Evolutionary conservation across 2,888 invertebrate genomes (phyloP).

Genomic region (Boloria selene): DNA sequence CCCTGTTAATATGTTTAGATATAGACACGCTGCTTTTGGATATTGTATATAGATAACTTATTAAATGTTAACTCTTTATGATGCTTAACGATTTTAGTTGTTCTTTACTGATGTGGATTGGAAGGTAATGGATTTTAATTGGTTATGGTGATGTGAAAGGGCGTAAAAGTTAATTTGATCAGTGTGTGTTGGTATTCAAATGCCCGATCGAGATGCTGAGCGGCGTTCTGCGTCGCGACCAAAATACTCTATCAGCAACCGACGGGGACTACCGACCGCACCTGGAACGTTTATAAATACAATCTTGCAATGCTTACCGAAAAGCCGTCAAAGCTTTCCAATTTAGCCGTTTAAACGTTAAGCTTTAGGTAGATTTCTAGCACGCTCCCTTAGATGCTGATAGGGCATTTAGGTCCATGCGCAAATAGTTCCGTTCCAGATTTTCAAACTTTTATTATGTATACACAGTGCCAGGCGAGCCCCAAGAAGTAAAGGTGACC

Average conservation of each 20-base stretch:
- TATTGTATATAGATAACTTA: conserved; percentile 59
- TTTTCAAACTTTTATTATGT: conserved; percentile 51
- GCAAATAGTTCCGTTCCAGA: conserved; percentile 50
- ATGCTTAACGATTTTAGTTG: conserved; percentile 79
- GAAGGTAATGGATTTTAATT: conserved; percentile 81
- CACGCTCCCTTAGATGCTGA: conserved; percentile 80
- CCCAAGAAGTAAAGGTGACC: conserved; percentile 93
- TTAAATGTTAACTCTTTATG: conserved; percentile 79
- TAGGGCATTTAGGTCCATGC: conserved; percentile 78
- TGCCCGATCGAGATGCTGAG: conserved; percentile 83
- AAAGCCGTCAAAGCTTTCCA: conserved; percentile 62
- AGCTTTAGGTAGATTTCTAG: conserved; percentile 74
- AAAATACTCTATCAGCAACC: conserved; percentile 78
- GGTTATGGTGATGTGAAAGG: conserved; percentile 80
- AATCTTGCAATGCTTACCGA: conserved; percentile 54
- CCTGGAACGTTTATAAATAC: conserved; percentile 45
- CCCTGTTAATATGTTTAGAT: conserved; percentile 53
- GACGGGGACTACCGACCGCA: conserved; percentile 76
- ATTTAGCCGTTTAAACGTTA: conserved; percentile 59
- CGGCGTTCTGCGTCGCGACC: conserved; percentile 69
- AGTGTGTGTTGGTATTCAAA: conserved; percentile 89
- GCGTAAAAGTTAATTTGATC: conserved; percentile 71
- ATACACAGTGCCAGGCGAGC: conserved; percentile 97
- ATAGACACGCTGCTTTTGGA: conserved; percentile 74
- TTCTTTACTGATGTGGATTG: conserved; percentile 79